A percentile compares a stretch with the other conserved stretches of the same genome.
Evolutionary conservation across 2,113 vertebrate species (phyloP).

Genomic region (Microcebus jonahi): DNA sequence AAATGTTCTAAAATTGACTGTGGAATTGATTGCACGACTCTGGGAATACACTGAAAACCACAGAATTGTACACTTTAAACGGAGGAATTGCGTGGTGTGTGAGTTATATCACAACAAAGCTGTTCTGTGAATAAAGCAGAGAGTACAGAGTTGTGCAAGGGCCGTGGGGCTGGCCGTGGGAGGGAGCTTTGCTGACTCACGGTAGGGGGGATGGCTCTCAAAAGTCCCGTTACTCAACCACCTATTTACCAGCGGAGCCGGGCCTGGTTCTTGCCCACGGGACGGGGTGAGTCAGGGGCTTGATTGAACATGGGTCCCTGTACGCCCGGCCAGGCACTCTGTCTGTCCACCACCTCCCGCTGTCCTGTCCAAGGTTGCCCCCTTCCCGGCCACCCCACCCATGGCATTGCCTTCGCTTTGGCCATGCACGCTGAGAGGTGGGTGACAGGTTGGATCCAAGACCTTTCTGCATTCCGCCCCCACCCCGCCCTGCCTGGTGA

Average conservation of each 20-base stretch:
- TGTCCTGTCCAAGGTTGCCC: neutral
- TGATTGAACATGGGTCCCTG: neutral
- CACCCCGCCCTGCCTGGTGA: neutral
- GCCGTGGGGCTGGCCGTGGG: neutral
- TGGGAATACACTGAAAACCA: neutral
- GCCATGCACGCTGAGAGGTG: neutral
- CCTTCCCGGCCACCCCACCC: neutral
- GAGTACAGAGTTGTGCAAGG: neutral
- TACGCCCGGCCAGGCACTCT: neutral
- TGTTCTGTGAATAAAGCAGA: neutral
- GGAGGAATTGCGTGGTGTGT: neutral
- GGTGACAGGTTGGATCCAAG: neutral
- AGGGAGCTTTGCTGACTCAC: constrained; percentile 19
- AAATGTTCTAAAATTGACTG: neutral
- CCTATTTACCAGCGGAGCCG: neutral
- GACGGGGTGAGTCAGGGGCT: neutral
- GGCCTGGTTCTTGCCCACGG: neutral
- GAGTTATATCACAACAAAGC: neutral
- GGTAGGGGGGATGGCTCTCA: neutral
- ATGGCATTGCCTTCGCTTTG: neutral
- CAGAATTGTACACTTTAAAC: neutral
- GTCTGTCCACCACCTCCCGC: neutral
- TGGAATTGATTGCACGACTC: neutral
- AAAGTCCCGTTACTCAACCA: neutral
- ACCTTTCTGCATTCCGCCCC: neutral